phyloP scores from a whole-genome alignment of 2,113 vertebrate species.

The cat (Felis catus) region DNA sequence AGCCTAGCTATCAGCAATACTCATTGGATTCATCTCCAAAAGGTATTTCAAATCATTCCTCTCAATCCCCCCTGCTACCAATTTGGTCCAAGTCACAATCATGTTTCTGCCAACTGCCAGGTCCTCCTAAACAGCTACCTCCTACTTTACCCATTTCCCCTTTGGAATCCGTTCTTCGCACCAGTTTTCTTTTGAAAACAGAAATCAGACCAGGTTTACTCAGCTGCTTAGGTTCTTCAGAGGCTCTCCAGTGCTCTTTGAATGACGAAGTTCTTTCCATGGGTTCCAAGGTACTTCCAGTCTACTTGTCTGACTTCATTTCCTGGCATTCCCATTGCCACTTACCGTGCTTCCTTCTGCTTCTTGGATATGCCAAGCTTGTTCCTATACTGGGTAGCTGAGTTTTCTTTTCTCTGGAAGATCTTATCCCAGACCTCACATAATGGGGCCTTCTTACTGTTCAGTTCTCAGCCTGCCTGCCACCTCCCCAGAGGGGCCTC shows the following conservation, averaged over 20 bases:
- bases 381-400: not conserved
- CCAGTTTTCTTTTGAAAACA: not conserved
- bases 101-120: not conserved
- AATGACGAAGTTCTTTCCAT: not conserved
- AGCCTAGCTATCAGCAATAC: not conserved
- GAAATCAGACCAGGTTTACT: not conserved
- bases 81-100: not conserved
- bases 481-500: not conserved
- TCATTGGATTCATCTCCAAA: not conserved
- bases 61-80: not conserved
- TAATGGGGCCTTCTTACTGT: not conserved
- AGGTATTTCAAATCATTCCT: not conserved
- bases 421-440: not conserved
- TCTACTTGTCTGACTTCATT: not conserved
- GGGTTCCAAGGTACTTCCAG: not conserved
- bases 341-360: not conserved
- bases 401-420: not conserved
- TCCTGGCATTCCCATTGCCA: not conserved
- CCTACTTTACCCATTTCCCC: no score
- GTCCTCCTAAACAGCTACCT: not conserved
- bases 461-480: not conserved
- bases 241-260: not conserved
- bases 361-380: not conserved
- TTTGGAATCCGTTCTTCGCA: not conserved
- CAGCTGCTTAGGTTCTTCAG: not conserved